phyloP scores from a whole-genome alignment of 1,140 invertebrate species.

The Trialeurodes vaporariorum region DNA sequence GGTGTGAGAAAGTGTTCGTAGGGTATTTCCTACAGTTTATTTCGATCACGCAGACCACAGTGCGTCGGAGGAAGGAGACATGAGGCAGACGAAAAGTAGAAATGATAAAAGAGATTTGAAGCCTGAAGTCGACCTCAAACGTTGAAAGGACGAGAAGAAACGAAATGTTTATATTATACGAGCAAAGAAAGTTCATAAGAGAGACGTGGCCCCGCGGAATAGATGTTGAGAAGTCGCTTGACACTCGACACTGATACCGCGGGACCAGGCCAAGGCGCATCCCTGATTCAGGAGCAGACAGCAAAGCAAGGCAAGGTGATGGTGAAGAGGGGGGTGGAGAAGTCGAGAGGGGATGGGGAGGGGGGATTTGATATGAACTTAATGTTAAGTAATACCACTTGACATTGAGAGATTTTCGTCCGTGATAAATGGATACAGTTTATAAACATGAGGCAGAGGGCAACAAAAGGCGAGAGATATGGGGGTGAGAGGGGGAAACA shows the following conservation, averaged over 20 bases:
- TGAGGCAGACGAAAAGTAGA: background rate
- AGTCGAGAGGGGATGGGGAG: no score
- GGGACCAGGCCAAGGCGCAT: background rate
- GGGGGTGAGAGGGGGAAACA: no score
- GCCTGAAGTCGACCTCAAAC: background rate
- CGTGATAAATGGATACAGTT: background rate
- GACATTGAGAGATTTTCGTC: background rate
- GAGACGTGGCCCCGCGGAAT: background rate
- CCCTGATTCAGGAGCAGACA: no score
- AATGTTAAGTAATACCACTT: background rate
- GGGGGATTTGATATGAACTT: background rate
- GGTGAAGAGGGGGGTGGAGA: no score
- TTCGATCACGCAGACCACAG: no score
- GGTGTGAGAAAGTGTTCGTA: no score
- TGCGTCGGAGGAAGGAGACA: no score
- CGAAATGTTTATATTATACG: background rate
- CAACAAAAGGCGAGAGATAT: no score
- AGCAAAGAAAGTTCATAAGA: background rate
- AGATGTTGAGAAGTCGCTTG: background rate
- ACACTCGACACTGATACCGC: background rate
- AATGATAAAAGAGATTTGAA: background rate
- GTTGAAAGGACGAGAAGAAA: background rate
- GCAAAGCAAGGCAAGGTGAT: no score
- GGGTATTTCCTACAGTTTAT: no score
- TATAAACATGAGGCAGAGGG: background rate